phyloP scores from a whole-genome alignment of 2,888 invertebrate genomes.

The Petrolisthes manimaculis region DNA sequence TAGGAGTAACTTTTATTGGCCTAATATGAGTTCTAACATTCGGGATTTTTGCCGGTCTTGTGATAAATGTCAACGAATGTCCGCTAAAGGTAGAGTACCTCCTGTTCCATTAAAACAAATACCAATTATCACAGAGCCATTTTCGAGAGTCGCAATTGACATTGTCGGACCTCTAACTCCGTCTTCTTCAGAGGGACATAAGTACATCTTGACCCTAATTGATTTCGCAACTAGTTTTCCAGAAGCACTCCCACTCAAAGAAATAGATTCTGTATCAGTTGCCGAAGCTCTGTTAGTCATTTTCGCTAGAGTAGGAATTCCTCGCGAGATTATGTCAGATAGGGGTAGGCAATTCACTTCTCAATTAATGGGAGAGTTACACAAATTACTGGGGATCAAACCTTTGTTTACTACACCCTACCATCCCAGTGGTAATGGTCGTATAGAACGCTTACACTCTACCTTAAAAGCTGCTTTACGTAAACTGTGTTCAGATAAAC shows the following conservation, averaged over 20 bases:
- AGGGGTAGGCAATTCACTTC: too few species aligned
- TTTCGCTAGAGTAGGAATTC: too few species aligned
- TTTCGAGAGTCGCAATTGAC: conserved; percentile 27
- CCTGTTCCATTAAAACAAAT: neutral
- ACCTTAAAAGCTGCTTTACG: too few species aligned
- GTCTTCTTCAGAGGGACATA: neutral
- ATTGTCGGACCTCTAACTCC: conserved; percentile 24
- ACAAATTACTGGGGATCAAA: too few species aligned
- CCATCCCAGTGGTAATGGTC: too few species aligned
- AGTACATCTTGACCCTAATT: conserved; percentile 25
- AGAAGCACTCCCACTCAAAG: conserved; percentile 27
- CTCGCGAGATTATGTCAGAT: too few species aligned
- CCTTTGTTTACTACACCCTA: too few species aligned
- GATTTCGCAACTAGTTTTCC: conserved; percentile 18
- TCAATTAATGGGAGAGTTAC: too few species aligned
- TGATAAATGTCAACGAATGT: conserved; percentile 28
- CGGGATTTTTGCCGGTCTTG: conserved; percentile 6
- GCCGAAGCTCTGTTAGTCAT: too few species aligned
- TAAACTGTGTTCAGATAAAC: too few species aligned
- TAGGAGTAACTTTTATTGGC: conserved; percentile 8
- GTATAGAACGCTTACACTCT: too few species aligned
- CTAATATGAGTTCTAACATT: neutral
- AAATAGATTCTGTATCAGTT: too few species aligned
- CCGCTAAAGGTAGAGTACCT: conserved; percentile 13
- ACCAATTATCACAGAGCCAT: conserved; percentile 21